Evolutionary conservation across 2,797 vertebrate species (phyloP).

Genomic region (Natrix natrix): DNA sequence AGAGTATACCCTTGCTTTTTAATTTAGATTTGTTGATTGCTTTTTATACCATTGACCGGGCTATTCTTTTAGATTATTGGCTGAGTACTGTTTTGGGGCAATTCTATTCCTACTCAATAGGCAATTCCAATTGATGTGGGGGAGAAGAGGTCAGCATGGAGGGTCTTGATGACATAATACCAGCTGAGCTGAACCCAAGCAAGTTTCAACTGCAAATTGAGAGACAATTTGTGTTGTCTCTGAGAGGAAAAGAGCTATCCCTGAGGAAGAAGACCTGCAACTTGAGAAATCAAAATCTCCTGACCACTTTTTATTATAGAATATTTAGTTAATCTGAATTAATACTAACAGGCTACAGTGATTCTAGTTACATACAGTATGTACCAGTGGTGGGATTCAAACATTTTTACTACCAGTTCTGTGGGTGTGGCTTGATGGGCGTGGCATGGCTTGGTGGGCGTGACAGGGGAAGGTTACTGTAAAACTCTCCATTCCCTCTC

Average conservation of each 20-base stretch:
- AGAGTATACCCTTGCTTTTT: neutral
- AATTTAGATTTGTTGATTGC: neutral
- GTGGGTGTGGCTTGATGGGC: too few species aligned
- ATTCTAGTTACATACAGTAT: neutral
- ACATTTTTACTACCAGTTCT: too few species aligned
- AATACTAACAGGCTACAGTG: neutral
- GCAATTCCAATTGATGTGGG: neutral
- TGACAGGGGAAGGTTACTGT: too few species aligned
- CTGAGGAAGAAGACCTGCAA: neutral
- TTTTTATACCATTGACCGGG: neutral
- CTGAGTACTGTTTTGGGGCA: neutral
- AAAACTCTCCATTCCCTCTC: too few species aligned
- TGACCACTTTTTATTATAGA: neutral
- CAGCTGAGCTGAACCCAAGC: neutral
- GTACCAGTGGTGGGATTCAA: too few species aligned
- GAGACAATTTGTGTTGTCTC: neutral
- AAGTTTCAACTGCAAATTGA: neutral
- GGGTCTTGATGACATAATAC: neutral
- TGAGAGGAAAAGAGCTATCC: neutral
- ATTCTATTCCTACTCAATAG: neutral
- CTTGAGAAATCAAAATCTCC: neutral
- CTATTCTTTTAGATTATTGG: neutral
- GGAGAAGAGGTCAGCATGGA: neutral
- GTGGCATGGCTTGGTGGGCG: too few species aligned
- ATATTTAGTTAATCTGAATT: neutral